Evolutionary conservation across 2,113 vertebrate species (phyloP).

Genomic region (Pogonocichla stellata): DNA sequence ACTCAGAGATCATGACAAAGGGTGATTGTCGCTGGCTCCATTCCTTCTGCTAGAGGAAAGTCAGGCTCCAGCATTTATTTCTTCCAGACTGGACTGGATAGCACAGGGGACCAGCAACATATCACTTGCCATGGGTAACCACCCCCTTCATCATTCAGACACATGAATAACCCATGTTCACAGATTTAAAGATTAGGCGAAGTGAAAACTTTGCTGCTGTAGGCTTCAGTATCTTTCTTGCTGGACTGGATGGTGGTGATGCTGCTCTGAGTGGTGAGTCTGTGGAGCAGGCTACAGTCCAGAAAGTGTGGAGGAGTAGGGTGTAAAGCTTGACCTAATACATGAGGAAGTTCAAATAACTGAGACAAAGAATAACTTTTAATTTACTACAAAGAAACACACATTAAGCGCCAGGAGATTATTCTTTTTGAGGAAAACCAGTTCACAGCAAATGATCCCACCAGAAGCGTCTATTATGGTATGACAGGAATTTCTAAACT

Average conservation of each 20-base stretch:
- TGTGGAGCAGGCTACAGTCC: neutral
- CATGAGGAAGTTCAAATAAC: neutral
- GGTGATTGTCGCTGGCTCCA: neutral
- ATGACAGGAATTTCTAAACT: neutral
- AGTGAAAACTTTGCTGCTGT: neutral
- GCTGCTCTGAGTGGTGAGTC: neutral
- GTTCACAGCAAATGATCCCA: neutral
- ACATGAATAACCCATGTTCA: neutral
- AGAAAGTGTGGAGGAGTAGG: neutral
- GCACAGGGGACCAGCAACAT: neutral
- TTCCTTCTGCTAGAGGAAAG: neutral
- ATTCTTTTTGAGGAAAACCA: neutral
- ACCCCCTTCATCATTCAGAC: neutral
- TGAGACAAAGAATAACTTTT: neutral
- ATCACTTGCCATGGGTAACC: neutral
- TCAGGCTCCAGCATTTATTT: neutral
- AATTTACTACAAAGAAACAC: neutral
- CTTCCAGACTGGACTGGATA: neutral
- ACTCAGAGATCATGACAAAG: neutral
- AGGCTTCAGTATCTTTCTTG: neutral
- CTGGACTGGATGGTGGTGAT: neutral
- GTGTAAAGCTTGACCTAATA: neutral
- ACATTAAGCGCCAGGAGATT: neutral
- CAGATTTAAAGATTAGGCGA: neutral
- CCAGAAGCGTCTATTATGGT: neutral